A percentile compares a stretch with the other conserved stretches of the same genome.
phyloP scores from a whole-genome alignment of 2,113 vertebrate species.

The Trogon surrucura region DNA sequence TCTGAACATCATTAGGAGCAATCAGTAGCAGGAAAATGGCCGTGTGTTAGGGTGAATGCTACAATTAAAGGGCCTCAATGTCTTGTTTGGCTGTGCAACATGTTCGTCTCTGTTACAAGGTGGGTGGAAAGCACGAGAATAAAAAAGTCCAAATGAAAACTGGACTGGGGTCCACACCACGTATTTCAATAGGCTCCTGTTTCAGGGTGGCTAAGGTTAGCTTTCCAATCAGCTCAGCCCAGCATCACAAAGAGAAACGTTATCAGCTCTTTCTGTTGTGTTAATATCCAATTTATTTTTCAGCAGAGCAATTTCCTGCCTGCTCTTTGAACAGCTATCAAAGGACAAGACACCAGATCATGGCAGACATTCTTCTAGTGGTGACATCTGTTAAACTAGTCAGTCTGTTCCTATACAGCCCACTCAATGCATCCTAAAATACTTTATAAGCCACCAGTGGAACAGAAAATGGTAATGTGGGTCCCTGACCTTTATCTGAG shows the following conservation, averaged over 20 bases:
- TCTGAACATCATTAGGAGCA: not conserved
- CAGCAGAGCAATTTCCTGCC: slow-evolving; percentile 65
- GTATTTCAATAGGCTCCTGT: not conserved
- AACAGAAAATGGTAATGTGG: not conserved
- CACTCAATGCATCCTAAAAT: slow-evolving; percentile 57
- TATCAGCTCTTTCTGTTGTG: slow-evolving; percentile 1
- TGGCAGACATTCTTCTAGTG: slow-evolving; percentile 46
- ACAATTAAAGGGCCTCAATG: not conserved
- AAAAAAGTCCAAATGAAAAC: slow-evolving; percentile 2
- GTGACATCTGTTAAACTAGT: slow-evolving; percentile 64
- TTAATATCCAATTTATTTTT: slow-evolving; percentile 50
- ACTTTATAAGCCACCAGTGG: slow-evolving; percentile 51
- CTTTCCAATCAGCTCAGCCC: not conserved
- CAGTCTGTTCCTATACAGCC: slow-evolving; percentile 49
- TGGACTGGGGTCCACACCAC: not conserved
- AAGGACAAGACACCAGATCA: slow-evolving; percentile 55
- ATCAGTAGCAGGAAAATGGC: not conserved
- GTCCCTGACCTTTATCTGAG: slow-evolving; percentile 54
- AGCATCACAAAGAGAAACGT: slow-evolving; percentile 8
- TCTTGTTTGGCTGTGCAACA: not conserved
- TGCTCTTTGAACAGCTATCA: slow-evolving; percentile 61
- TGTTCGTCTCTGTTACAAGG: not conserved
- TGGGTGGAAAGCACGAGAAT: not conserved
- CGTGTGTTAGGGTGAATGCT: not conserved
- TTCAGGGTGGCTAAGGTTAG: slow-evolving; percentile 15